Base-by-base conservation (phyloP, 2,113 vertebrate genomes). In the Saguinus midas region DNA sequence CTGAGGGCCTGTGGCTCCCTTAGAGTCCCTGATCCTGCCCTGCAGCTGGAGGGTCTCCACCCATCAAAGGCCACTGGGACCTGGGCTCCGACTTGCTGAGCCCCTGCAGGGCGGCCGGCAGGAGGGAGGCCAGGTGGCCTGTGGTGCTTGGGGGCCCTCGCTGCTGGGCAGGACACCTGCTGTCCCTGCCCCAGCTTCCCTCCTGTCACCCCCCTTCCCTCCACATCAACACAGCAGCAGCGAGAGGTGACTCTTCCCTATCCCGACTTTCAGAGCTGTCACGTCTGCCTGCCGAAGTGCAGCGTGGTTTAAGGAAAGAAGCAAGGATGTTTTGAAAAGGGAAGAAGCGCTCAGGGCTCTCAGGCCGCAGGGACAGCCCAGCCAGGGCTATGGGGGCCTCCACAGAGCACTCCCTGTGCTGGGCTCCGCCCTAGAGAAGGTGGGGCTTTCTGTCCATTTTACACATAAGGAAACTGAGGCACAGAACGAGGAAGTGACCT, bases 181-280 rank as follows among this genome's bases (percentile, higher is more conserved):
- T 25, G 64, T 48, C 94, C 87, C 61, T 0, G 2, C 6, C 79
- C 68, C 64, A 13, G 4, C 13, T 93, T 40, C 55, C 40, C 66
- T 94, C 84, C 96, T 91, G 66, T 95, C 32, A 68, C 16, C 66
- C 91, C 57, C 85, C 90, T 90, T 81, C 72, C 37, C 92, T 96
- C 92, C 4, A 85, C 48, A 85, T 57, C 58, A 91, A 61, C 94
- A 50, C 58, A 21, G 29, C 55, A 21, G 27, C 95, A 68, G 97
- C 92, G 16, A 72, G 76, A 27, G 80, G 79, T 90, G 92, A 79
- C 87, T 40, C 95, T 75, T 27, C 25, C 13, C 93, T 88, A 35
- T 87, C 95, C 0, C 0, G 88, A 50, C 97, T 29, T 76, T 93
- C 82, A 95, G 86, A 88, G 90, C 82, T 89, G 94, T 83, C 1